Evolutionary conservation across 2,888 invertebrate species (phyloP).

Genomic region (Vannuccia rotundouncinata): DNA sequence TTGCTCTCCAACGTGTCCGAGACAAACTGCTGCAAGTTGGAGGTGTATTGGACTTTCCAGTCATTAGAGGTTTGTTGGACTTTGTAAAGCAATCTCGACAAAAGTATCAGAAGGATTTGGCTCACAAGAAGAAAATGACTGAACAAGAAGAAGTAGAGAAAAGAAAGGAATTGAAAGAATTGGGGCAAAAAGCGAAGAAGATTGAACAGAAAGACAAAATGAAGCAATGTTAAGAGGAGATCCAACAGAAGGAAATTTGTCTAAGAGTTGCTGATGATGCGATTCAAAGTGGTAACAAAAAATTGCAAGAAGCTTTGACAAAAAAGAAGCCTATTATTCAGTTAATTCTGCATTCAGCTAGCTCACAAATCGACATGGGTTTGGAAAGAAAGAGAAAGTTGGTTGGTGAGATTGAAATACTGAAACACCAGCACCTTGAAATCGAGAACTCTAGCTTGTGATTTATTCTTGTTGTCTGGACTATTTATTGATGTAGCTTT

Average conservation of each 20-base stretch:
- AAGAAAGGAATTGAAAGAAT: not conserved
- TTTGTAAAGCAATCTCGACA: constrained; percentile 12
- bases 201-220: too few species aligned
- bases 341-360: not conserved
- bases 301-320: not conserved
- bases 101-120: constrained; percentile 10
- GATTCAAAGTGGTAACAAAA: not conserved
- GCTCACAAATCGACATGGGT: not conserved
- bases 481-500: too few species aligned
- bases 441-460: not conserved
- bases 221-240: too few species aligned
- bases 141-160: not conserved
- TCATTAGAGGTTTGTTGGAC: not conserved
- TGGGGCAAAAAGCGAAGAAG: too few species aligned
- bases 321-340: not conserved
- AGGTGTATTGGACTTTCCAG: constrained; percentile 16
- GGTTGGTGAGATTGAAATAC: not conserved
- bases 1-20: constrained; percentile 18
- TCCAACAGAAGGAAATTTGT: too few species aligned
- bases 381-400: not conserved
- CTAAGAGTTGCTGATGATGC: too few species aligned
- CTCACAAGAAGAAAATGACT: not conserved
- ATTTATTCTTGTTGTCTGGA: too few species aligned
- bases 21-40: constrained; percentile 14
- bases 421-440: not conserved